Conservation (phyloP, 2,113 vertebrate species). For the Ctenodactylus gundi region DNA sequence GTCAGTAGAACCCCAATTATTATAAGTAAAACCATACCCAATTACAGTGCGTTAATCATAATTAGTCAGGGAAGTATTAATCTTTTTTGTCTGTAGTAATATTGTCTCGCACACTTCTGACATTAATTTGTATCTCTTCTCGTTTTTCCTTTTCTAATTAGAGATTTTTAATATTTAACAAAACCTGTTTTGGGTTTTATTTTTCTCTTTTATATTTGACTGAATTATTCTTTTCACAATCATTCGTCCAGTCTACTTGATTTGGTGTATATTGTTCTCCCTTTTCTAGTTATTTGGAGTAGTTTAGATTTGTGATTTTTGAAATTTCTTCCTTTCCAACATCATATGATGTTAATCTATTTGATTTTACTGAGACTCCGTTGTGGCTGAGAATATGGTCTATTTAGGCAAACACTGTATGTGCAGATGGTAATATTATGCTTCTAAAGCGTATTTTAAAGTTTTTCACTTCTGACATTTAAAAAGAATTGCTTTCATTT, state of each 20-base stretch:
- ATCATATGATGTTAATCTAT: background rate
- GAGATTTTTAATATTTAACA: background rate
- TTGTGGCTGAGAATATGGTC: background rate
- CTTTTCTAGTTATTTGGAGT: background rate
- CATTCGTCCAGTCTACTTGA: background rate
- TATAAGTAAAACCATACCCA: background rate
- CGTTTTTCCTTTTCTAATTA: background rate
- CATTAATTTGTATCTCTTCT: conserved; percentile 8
- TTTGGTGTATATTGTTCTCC: background rate
- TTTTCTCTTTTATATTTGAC: background rate
- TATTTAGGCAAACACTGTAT: background rate
- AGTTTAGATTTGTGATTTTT: background rate
- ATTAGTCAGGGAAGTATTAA: background rate
- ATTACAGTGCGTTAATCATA: background rate
- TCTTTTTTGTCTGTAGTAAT: background rate
- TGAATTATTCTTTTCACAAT: background rate
- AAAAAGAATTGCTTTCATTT: background rate
- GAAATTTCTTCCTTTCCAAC: background rate
- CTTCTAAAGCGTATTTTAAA: background rate
- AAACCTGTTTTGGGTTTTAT: background rate
- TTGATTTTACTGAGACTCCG: background rate
- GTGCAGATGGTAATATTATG: background rate
- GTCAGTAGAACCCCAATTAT: background rate
- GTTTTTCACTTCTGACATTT: background rate
- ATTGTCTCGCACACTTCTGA: background rate